Evolutionary conservation across 2,888 invertebrate genomes (phyloP).

Genomic region (Idaea biselata): DNA sequence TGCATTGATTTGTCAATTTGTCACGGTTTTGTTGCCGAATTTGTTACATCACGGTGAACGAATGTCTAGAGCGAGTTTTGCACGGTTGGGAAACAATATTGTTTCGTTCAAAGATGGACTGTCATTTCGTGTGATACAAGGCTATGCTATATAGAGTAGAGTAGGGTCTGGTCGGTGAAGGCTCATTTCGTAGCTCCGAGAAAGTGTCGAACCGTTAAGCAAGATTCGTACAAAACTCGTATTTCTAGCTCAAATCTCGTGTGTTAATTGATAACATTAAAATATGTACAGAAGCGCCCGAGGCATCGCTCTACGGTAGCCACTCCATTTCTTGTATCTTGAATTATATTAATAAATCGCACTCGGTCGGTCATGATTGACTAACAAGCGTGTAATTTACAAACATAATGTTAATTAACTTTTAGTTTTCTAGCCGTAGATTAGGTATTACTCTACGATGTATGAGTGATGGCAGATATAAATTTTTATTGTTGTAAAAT

Average conservation of each 20-base stretch:
- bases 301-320: not conserved
- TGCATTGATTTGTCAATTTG: conserved; percentile 33
- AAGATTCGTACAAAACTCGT: not conserved
- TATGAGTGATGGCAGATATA: not conserved
- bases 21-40: conserved; percentile 17
- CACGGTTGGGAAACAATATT: not conserved
- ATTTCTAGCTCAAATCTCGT: not conserved
- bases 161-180: not conserved
- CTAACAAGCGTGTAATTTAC: conserved; percentile 1
- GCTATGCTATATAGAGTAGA: not conserved
- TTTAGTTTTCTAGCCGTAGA: not conserved
- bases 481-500: not conserved
- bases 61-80: not conserved
- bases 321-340: not conserved
- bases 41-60: conserved; percentile 10
- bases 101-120: not conserved
- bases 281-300: not conserved
- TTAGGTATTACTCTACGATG: not conserved
- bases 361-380: not conserved
- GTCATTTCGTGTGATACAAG: not conserved
- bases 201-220: not conserved
- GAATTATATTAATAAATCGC: not conserved
- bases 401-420: not conserved
- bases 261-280: not conserved
- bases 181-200: not conserved